These are phyloP conservation scores for Platycercus adscitus DNA, from an alignment of 2,113 vertebrate species.

Conservation along the genomic window DNA sequence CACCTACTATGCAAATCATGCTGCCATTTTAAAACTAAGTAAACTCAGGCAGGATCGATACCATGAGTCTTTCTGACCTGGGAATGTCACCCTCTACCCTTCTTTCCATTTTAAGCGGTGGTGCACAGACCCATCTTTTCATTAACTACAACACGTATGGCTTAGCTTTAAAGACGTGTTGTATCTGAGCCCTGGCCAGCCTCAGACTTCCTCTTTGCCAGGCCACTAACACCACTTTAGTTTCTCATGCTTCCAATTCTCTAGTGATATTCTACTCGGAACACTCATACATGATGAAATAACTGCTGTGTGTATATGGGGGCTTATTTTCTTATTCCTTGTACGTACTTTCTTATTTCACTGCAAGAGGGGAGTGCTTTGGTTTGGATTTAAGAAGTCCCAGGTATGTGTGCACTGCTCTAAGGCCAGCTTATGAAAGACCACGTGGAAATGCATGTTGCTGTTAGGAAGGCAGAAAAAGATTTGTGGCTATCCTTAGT, in stretches of 20 bases:
- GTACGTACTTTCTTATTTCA: background rate
- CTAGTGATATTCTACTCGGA: background rate
- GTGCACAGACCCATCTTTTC: background rate
- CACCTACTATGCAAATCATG: background rate
- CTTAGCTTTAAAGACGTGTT: background rate
- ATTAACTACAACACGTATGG: rapidly evolving
- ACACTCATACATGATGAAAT: background rate
- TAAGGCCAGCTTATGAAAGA: background rate
- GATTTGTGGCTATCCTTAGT: background rate
- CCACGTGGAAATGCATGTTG: background rate
- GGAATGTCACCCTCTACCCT: background rate
- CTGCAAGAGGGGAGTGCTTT: background rate
- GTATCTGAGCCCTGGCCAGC: background rate
- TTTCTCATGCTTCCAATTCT: background rate
- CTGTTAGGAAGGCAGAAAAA: background rate
- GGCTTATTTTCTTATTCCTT: background rate
- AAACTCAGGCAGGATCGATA: background rate
- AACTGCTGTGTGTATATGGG: background rate
- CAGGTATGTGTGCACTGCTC: background rate
- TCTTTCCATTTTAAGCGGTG: background rate
- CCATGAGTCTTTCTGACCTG: background rate
- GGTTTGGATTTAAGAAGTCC: background rate
- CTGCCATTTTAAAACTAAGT: background rate
- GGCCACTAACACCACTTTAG: background rate
- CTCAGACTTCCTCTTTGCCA: background rate